Evolutionary conservation across 2,888 invertebrate species (phyloP), one percentile per base, ranked within the genome.

Genomic region (Exephanes ischioxanthus): DNA sequence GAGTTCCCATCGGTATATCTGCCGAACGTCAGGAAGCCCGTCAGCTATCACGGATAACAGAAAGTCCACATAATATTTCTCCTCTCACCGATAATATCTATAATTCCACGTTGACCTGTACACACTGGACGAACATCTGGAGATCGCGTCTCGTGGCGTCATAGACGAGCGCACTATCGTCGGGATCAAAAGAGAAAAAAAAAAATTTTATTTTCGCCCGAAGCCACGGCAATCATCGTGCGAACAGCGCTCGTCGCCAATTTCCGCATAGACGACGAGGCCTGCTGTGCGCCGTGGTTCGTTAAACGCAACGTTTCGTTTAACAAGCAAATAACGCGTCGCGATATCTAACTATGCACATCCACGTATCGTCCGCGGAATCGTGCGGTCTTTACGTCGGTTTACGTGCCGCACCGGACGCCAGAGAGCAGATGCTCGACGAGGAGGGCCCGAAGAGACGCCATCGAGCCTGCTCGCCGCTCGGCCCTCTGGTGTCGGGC

Each of bases 391-490:
- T 58, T 58, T 58, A 58, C 16, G 19, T 22, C 55, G 55, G 22
- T 37, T 67, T 77, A 84, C 77, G 72, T 77, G 80, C 77, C 58
- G 33, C 48, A 66, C 37, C 63, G 55, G 48, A 51, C 30, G 70
- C 45, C 19, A n/a, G 3, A 75, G 72, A 58, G 68, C 84, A 84
- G 84, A 80, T 84, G 84, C 68, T 84, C 41, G 68, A 81, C 77
- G 80, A 84, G n/a, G 67, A n/a, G 72, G 72, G 77, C 73, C 19
- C 71, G 77, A 26, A n/a, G n/a, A 30, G 26, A 48, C 61, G 30
- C 26, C 16, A 73, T 48, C 45, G 16, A 58, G 73, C 26, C n/a
- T 30, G n/a, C 3, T 22, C 26, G 41, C 7, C 58, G 22, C 72
- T 6, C 19, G 55, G 53, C 53, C 53, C 33, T 37, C 58, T 22